Evolutionary conservation across 2,113 vertebrate genomes (phyloP), one percentile per base, ranked within the genome.

Genomic region (Cheirogaleus medius): DNA sequence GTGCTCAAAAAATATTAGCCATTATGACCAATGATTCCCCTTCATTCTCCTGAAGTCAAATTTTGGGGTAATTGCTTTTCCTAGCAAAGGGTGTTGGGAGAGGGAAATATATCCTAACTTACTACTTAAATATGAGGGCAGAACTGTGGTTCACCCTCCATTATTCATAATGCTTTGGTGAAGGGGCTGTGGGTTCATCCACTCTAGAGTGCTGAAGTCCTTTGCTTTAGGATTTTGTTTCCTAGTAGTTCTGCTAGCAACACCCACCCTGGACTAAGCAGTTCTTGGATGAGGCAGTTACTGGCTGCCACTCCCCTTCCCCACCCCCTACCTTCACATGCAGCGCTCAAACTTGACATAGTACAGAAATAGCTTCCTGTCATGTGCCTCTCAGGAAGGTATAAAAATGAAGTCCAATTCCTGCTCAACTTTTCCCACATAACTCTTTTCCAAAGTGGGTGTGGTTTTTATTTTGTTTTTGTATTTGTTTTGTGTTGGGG

Each of bases 361-460:
- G 11, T 29, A 32, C 64, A 81, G 96, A 74, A 90, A 87, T 73
- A 81, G 42, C 73, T 97, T 97, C 96, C 91, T 78, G 82, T 91
- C 96, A 94, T 68, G 82, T 94, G 95, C 86, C 83, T 93, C 89
- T 91, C 89, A 88, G 91, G 95, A 97, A 96, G 54, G 92, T 85
- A 81, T 94, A 77, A 76, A 94, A 97, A 94, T 71, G 76, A 94
- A 69, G 81, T 39, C 69, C 92, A 60, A 0, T 92, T 87, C 90
- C 94, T 87, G 81, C 71, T 60, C 10, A 4, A 8, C 49, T 82
- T 93, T 90, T 94, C 89, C 74, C 77, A 92, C 21, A 4, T 8
- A 71, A 32, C 32, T 58, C 54, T 90, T 4, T 4, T 52, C 71
- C 54, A 21, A 39, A 25, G 42, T 42, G 74, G 87, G 91, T 90